Conservation (phyloP, 2,797 vertebrate species). For the Pangasius sanitwongsei region DNA sequence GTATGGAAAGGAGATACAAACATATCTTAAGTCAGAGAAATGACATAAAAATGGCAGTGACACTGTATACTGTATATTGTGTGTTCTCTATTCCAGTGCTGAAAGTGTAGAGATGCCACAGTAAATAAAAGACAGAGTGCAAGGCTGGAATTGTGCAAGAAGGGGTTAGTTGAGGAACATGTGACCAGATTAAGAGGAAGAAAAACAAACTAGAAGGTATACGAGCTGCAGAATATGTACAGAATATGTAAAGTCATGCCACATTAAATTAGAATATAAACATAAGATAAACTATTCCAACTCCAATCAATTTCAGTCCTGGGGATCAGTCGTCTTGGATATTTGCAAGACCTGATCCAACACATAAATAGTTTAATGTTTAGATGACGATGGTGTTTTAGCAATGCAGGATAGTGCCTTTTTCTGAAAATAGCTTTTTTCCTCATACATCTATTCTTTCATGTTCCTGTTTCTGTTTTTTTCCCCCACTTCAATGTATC, state of each 20-base stretch:
- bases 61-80: not conserved
- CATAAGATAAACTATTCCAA: not conserved
- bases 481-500: not conserved
- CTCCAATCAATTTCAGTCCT: constrained; percentile 3
- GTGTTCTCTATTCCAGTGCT: constrained; percentile 7
- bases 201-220: not conserved
- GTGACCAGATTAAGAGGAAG: not conserved
- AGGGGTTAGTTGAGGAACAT: constrained; percentile 4
- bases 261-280: not conserved
- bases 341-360: not conserved
- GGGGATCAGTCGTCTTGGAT: not conserved
- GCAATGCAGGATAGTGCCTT: not conserved
- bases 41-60: not conserved
- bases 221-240: not conserved
- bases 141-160: not conserved
- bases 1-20: constrained; percentile 26
- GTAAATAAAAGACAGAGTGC: constrained; percentile 4
- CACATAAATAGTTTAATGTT: not conserved
- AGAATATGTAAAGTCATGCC: not conserved
- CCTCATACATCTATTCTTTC: constrained; percentile 7
- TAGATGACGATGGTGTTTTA: constrained; percentile 8
- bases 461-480: not conserved
- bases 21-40: not conserved
- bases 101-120: constrained; percentile 7
- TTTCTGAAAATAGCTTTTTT: not conserved